Base-by-base conservation (phyloP, 2,113 vertebrate genomes). In the Synchiropus splendidus region DNA sequence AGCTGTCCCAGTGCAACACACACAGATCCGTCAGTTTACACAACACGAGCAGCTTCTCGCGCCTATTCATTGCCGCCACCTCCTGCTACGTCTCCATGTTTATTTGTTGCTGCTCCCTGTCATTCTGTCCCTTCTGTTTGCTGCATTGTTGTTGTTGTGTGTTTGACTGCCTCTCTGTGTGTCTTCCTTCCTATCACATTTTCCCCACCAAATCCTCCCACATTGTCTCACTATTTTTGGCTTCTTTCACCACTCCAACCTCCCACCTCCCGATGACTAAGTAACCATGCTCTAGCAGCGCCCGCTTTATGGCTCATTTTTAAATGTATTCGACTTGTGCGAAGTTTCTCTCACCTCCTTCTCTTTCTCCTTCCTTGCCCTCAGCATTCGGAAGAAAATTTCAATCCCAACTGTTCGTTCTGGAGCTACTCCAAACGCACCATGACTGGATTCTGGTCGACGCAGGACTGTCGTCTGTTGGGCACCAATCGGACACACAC, bases 371-470 rank as follows among this genome's bases (percentile, higher is more conserved):
- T 41, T 43, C 44, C 12, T 33, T 17, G n/a, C 37, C 36, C 69
- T 18, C 69, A 96, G 92, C 90, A 97, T 70, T 97, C 94, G 6
- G 90, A 94, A 61, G 92, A 92, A 77, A 96, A 97, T 85, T 99
- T 97, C 84, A 99, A 99, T 78, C 95, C 95, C 1, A 99, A 98
- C 78, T 99, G 95, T 84, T 97, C 94, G 0, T 99, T 96, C 82
- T 99, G 95, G 95, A 99, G 92, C 78, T 99, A 99, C 64, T 95
- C 94, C 35, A 97, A 94, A 61, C 90, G 89, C 56, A 97, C 93
- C 33, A 94, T 98, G 92, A 94, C 82, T 6, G 95, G 95, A 40
- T 89, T 92, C 67, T 99, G 95, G 95, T 99, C 95, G 43, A 97
- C 91, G 2, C 94, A 99, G 79, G 95, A 94, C 64, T 99, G 95